A percentile compares a stretch with the other conserved stretches of the same genome.
Conservation (phyloP, 2,888 invertebrate genomes). For the Beris morrisii region DNA sequence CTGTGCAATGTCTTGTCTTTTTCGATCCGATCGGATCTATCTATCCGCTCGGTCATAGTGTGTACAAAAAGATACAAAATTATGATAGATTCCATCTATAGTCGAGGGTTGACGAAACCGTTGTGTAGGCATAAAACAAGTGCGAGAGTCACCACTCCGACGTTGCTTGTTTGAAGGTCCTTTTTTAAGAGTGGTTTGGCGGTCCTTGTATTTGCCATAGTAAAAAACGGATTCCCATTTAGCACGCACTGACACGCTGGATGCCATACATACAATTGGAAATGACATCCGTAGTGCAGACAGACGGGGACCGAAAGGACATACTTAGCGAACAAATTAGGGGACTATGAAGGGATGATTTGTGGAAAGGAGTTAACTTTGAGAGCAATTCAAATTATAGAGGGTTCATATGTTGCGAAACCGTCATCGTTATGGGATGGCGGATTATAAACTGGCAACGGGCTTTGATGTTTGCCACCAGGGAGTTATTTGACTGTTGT, state of each 20-base stretch:
- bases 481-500: conserved; percentile 28
- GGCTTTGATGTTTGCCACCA: conserved; percentile 28
- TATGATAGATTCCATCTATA: conserved; percentile 23
- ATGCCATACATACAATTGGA: conserved; percentile 16
- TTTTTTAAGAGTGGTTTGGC: conserved; percentile 18
- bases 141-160: conserved; percentile 23
- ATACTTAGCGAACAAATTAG: conserved; percentile 25
- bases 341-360: conserved; percentile 11
- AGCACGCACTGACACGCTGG: conserved; percentile 32
- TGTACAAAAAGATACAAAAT: conserved; percentile 32
- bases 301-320: conserved; percentile 9
- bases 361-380: conserved; percentile 17
- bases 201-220: not conserved
- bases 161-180: conserved; percentile 1
- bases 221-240: conserved; percentile 27
- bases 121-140: conserved; percentile 26
- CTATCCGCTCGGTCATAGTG: conserved; percentile 19
- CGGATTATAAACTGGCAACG: conserved; percentile 22
- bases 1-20: conserved; percentile 40
- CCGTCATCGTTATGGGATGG: conserved; percentile 7
- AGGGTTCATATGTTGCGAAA: conserved; percentile 22
- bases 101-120: conserved; percentile 20
- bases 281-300: conserved; percentile 21
- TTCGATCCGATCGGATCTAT: conserved; percentile 37
- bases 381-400: conserved; percentile 17